phyloP scores from a whole-genome alignment of 2,888 invertebrate species.

The Synergus umbraculus region DNA sequence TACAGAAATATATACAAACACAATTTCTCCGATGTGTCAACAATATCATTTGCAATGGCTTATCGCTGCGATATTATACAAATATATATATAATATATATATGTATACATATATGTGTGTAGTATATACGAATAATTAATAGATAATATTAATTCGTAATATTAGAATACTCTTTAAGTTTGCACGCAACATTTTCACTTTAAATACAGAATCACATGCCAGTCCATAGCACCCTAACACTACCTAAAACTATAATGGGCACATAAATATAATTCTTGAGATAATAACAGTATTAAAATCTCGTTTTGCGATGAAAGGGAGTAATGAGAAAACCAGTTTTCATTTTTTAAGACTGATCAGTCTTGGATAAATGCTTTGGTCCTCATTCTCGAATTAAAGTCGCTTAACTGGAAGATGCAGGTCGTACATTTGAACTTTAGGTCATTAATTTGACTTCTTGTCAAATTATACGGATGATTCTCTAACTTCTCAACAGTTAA shows the following conservation, averaged over 20 bases:
- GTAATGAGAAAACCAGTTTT: slow-evolving; percentile 11
- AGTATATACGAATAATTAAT: slow-evolving; percentile 62
- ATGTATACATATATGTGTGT: slow-evolving; percentile 51
- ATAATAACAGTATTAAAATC: slow-evolving; percentile 29
- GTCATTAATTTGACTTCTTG: slow-evolving; percentile 8
- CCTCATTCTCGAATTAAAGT: slow-evolving; percentile 15
- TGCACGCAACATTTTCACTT: slow-evolving; percentile 73
- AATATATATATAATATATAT: slow-evolving; percentile 53
- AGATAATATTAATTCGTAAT: slow-evolving; percentile 68
- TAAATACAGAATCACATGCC: slow-evolving; percentile 74
- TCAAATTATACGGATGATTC: slow-evolving; percentile 2
- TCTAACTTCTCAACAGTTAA: slow-evolving; percentile 14
- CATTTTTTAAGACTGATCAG: not conserved
- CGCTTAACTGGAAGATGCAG: slow-evolving; percentile 22
- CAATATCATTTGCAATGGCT: slow-evolving; percentile 61
- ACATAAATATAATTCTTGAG: slow-evolving; percentile 39
- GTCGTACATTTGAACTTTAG: not conserved
- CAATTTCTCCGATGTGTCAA: slow-evolving; percentile 61
- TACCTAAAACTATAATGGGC: slow-evolving; percentile 35
- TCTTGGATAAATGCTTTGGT: slow-evolving; percentile 22
- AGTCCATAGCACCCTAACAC: slow-evolving; percentile 68
- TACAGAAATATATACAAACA: slow-evolving; percentile 71
- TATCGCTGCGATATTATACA: slow-evolving; percentile 59
- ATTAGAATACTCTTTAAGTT: slow-evolving; percentile 73
- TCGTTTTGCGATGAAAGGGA: slow-evolving; percentile 18